These are phyloP conservation scores for Arctia plantaginis DNA, from an alignment of 2,888 invertebrate species.

Conservation along the genomic window DNA sequence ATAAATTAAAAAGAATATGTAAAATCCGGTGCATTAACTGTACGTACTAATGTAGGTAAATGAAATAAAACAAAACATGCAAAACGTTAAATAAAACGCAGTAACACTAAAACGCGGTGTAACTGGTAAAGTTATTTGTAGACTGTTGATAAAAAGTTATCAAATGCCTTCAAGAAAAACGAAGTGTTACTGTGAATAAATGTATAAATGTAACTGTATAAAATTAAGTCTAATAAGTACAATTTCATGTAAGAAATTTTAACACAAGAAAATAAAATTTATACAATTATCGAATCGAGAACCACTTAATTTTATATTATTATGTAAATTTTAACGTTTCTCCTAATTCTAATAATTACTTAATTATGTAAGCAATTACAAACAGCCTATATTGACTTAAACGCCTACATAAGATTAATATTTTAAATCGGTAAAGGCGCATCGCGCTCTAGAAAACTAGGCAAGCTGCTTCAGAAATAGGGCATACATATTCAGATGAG, in stretches of 20 bases:
- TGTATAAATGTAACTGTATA: not conserved
- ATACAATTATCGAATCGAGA: conserved; percentile 29
- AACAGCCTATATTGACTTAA: conserved; percentile 38
- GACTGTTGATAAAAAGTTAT: not conserved
- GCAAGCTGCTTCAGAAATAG: conserved; percentile 3
- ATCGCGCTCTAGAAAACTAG: conserved; percentile 20
- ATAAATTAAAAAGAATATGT: too few relatives aligned
- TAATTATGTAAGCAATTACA: conserved; percentile 40
- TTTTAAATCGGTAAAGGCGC: conserved; percentile 35
- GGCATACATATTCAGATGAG: conserved; percentile 15
- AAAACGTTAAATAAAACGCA: too few relatives aligned
- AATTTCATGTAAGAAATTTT: not conserved
- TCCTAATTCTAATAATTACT: conserved; percentile 37
- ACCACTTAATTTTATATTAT: conserved; percentile 31
- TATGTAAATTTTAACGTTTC: conserved; percentile 26
- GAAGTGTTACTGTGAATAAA: not conserved
- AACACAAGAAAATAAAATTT: conserved; percentile 36
- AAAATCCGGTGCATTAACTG: too few relatives aligned
- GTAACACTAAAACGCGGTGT: not conserved
- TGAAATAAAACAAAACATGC: not conserved
- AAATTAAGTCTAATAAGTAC: not conserved
- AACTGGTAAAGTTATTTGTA: not conserved
- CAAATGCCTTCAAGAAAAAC: not conserved
- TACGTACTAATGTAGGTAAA: not conserved
- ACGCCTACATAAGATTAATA: conserved; percentile 45